Base-by-base conservation (phyloP, 2,797 vertebrate species). In the Salarias fasciatus region DNA sequence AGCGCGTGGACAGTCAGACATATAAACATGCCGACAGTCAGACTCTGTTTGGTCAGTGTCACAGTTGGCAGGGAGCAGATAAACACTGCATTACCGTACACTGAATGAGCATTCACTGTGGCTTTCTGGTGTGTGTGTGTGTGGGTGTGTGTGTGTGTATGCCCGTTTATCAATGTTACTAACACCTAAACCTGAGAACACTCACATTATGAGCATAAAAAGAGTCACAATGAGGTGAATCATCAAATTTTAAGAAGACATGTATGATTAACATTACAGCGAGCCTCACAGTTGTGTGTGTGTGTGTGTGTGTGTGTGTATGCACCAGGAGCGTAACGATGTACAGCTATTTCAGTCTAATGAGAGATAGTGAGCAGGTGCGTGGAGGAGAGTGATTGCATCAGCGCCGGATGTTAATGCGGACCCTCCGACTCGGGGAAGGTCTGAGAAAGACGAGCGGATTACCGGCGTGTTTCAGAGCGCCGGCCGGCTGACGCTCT, bases 391-490 rank as follows among this genome's bases (percentile, higher is more conserved):
- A 73, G 45, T 65, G 79, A 82, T 86, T 80, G 54, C 80, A 81
- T 85, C 75, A 84, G 69, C 1, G 9, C 67, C 72, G 50, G 41
- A 10, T 68, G 52, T 78, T 80, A 81, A 83, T 82, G 60, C 67
- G 72, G 36, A 53, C 43, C 51, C 57, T 31, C 12, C 44, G 64
- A 68, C 71, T 73, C 38, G 41, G 57, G 13, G 54, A 60, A 45
- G 63, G 37, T 5, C 10, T 30, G 70, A 76, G 40, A 65, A 63
- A 53, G 52, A 55, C 29, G 41, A 74, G 53, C 65, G 77, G 86
- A 86, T 89, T 90, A 88, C 84, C 77, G 71, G 75, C 75, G 64
- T 79, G 75, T 70, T 81, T 65, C 70, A 70, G 67, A 77, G 41
- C 62, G 68, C 48, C 59, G 67, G 69, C 69, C 42, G 13, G 42